A percentile compares a stretch with the other conserved stretches of the same genome.
phyloP scores from a whole-genome alignment of 2,888 invertebrate species.

The Patella ulyssiponensis region DNA sequence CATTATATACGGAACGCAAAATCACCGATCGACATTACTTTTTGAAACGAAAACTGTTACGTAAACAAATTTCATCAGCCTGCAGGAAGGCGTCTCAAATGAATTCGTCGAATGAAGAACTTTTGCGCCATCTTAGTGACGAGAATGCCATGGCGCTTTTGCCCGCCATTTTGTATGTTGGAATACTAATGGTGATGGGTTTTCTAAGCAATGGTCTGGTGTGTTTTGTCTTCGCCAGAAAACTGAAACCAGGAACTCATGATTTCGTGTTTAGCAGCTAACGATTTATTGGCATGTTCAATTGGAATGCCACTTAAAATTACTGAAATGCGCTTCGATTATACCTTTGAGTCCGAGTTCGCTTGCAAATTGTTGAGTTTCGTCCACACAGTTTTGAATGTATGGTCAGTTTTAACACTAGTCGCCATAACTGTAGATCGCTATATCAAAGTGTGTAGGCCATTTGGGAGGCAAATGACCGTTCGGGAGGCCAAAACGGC shows the following conservation, averaged over 20 bases:
- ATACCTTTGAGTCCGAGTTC: constrained; percentile 52
- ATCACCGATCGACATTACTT: no score
- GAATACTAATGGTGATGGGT: constrained; percentile 49
- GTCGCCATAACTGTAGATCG: constrained; percentile 55
- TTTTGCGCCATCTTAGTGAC: constrained; percentile 46
- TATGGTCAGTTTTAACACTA: constrained; percentile 47
- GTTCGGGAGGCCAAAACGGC: constrained; percentile 39
- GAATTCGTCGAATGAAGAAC: no score
- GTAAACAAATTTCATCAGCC: no score
- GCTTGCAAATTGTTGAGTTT: constrained; percentile 48
- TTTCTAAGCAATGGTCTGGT: constrained; percentile 55
- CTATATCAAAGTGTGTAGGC: constrained; percentile 53
- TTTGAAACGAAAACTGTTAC: no score
- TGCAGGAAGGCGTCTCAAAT: no score
- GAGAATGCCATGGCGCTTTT: constrained; percentile 44
- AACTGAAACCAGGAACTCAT: constrained; percentile 51
- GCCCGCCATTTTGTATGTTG: constrained; percentile 53
- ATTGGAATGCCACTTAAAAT: constrained; percentile 56
- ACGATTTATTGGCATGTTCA: constrained; percentile 52
- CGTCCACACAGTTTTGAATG: constrained; percentile 42
- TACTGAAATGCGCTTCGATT: constrained; percentile 51
- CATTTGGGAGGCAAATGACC: constrained; percentile 49
- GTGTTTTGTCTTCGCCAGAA: constrained; percentile 47
- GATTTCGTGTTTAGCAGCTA: constrained; percentile 51
- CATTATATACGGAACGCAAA: no score